Conservation (phyloP, 2,797 vertebrate species). For the Sebastes oblongus region DNA sequence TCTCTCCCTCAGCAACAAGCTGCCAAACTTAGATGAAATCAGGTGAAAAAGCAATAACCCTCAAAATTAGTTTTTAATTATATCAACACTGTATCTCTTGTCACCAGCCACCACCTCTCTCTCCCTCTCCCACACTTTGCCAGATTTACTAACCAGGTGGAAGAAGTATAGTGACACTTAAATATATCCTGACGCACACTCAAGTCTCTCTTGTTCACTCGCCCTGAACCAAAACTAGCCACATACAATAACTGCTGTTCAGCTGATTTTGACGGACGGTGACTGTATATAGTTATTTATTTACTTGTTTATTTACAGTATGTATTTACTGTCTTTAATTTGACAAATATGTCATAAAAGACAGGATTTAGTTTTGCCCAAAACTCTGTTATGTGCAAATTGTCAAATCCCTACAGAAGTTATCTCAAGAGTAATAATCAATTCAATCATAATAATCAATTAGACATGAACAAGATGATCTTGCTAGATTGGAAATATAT, state of each 20-base stretch:
- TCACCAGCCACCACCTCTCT: slow-evolving; percentile 17
- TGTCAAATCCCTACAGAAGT: too few relatives aligned
- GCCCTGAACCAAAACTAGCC: not conserved
- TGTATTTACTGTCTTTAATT: not conserved
- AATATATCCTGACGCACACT: not conserved
- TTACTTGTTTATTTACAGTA: not conserved
- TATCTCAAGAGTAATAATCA: not conserved
- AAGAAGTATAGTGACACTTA: slow-evolving; percentile 1
- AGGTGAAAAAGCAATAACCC: slow-evolving; percentile 52
- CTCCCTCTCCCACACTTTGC: not conserved
- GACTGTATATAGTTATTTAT: not conserved
- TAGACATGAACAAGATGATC: not conserved
- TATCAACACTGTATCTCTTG: slow-evolving; percentile 34
- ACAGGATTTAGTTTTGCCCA: not conserved
- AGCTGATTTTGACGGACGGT: not conserved
- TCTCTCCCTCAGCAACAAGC: slow-evolving; percentile 27
- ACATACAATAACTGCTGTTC: not conserved
- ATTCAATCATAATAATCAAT: not conserved
- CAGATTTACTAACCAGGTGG: slow-evolving; percentile 24
- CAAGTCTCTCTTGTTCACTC: not conserved
- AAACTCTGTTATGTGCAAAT: not conserved
- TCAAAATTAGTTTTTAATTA: slow-evolving; percentile 49
- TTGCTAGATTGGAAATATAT: not conserved
- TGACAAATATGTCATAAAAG: not conserved
- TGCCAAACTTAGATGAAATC: slow-evolving; percentile 47